Evolutionary conservation across 2,888 invertebrate genomes (phyloP).

Genomic region (Drosophila neotestacea): DNA sequence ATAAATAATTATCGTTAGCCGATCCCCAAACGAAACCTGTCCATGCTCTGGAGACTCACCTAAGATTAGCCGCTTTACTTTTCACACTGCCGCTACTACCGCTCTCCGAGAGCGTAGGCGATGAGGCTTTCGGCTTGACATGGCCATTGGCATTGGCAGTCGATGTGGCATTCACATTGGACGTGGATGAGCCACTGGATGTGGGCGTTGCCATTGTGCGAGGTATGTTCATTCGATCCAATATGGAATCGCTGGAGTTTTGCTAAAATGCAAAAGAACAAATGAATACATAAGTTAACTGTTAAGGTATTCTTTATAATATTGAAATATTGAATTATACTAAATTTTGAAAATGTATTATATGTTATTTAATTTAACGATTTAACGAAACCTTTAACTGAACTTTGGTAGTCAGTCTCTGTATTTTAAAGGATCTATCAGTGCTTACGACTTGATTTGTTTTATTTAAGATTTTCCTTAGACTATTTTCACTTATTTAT

Average conservation of each 20-base stretch:
- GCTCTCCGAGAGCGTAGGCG: constrained; percentile 83
- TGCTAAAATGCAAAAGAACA: constrained; percentile 72
- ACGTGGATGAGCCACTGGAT: constrained; percentile 8
- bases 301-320: too few relatives aligned
- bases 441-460: not conserved
- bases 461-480: not conserved
- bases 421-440: not conserved
- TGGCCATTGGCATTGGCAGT: constrained; percentile 28
- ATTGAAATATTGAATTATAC: too few relatives aligned
- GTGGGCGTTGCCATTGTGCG: constrained; percentile 60
- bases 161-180: constrained; percentile 15
- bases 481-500: constrained; percentile 4
- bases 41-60: constrained; percentile 70
- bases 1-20: constrained; percentile 3
- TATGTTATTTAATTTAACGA: too few relatives aligned
- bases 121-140: constrained; percentile 75
- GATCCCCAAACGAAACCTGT: not conserved
- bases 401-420: too few relatives aligned
- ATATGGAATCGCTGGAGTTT: constrained; percentile 88
- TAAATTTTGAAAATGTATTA: too few relatives aligned
- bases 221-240: constrained; percentile 84
- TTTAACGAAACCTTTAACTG: too few relatives aligned
- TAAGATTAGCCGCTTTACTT: constrained; percentile 84
- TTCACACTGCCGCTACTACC: constrained; percentile 81
- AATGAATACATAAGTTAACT: not conserved